Percentiles rank a stretch among this genome's conserved stretches.
Evolutionary conservation across 2,113 vertebrate species (phyloP).

Genomic region (Calidris pygmaea): DNA sequence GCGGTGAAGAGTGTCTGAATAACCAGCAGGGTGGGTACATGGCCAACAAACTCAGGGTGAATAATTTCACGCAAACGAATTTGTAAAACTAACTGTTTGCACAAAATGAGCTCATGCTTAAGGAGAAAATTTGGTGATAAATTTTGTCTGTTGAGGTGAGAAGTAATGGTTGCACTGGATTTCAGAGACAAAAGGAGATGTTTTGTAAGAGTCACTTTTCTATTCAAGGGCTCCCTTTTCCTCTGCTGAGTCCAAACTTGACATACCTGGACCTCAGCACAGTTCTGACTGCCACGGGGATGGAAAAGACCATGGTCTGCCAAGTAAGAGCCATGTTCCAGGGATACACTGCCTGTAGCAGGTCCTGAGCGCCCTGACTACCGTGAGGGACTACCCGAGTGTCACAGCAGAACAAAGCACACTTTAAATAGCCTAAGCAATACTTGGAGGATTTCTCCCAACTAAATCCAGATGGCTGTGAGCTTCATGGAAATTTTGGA

Average conservation of each 20-base stretch:
- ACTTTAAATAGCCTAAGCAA: neutral
- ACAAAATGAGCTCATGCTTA: neutral
- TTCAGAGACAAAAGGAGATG: neutral
- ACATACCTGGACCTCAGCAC: neutral
- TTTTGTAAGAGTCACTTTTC: neutral
- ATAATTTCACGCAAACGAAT: neutral
- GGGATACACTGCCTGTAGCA: neutral
- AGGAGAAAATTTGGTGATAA: neutral
- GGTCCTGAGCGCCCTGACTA: neutral
- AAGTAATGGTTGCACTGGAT: neutral
- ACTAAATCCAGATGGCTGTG: neutral
- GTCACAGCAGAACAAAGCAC: neutral
- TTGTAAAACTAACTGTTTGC: neutral
- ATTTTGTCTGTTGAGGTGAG: neutral
- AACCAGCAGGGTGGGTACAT: neutral
- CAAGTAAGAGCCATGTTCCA: neutral
- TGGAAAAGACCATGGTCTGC: neutral
- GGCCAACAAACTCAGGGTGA: neutral
- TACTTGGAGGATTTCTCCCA: neutral
- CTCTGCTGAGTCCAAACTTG: neutral
- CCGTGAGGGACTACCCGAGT: accelerated
- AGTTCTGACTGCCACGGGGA: neutral
- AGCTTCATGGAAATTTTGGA: neutral
- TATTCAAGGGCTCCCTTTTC: neutral
- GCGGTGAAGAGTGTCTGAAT: neutral